Base-by-base conservation (phyloP, 2,113 vertebrate species). In the Fregetta grallaria region DNA sequence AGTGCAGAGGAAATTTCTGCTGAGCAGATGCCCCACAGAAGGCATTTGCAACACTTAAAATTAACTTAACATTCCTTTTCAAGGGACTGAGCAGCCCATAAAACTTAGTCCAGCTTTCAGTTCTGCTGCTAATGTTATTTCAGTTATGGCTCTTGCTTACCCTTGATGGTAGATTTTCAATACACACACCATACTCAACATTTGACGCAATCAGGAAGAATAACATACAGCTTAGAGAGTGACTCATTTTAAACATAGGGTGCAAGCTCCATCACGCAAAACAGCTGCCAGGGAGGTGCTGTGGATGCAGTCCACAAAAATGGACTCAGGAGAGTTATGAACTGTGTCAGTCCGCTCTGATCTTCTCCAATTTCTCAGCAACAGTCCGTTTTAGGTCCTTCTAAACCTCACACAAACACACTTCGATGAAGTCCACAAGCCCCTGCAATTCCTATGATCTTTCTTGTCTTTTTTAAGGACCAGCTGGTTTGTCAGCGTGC, bases 1-100 rank as follows among this genome's bases (percentile, higher is more conserved):
- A 59, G 42, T 7, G 21, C 63, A 86, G 84, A 93, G 59, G 70
- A 95, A 92, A 96, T 93, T 95, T 95, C 95, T 97, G 87, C 71
- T 0, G 18, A 93, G 91, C 95, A 95, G 94, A 92, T 90, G 92
- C 84, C 89, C 77, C 0, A 0, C 45, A 82, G 88, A 96, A 96
- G 47, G 73, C 56, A 75, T 88, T 81, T 87, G 83, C 65, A 92
- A 86, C 58, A 88, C 77, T 80, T 82, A 88, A 91, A 92, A 92
- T 90, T 94, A 92, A 45, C 62, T 86, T 88, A 53, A 74, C 52
- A 65, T 93, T 93, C 80, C 62, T 82, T 94, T 92, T 44, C 84
- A 66, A 90, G 71, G 30, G 55, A 42, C 23, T 40, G 47, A 90
- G 38, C 75, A 82, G 58, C 38, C 53, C 18, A 19, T 63, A 89